Evolutionary conservation across 37 sponge, comb jelly and placozoan species (phyloP), one percentile per base, ranked within the genome.

Genomic region (Bolinopsis microptera): DNA sequence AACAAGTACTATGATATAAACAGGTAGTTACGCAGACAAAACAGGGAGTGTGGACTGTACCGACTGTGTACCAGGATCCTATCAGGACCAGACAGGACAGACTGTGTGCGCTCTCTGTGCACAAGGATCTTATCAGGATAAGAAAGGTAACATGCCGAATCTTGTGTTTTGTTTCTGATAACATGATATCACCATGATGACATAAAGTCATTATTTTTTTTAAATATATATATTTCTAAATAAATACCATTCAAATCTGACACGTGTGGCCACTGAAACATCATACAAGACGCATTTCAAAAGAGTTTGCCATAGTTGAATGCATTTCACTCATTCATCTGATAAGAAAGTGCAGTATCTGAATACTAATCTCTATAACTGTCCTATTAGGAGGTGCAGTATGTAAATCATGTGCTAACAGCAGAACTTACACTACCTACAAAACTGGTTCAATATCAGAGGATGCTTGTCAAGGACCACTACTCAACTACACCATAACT

Each of bases 361-460:
- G 13, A 18, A 48, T 48, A 18, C 13, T 48, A 48, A 13, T 5
- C 13, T 13, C 61, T 18, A 18, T 13, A 48, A 48, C 61, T 48
- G 61, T 48, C n/a, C n/a, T 48, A 18, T 48, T 48, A 48, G 61
- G 61, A 48, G 61, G 61, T 48, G n/a, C n/a, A n/a, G n/a, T n/a
- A n/a, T 72, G 75, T 72, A 28, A 72, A n/a, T 23, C 18, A n/a
- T 72, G 75, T 28, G 31, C 75, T n/a, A 72, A 72, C 75, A 72
- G 31, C 18, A 8, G 75, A n/a, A 72, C 75, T n/a, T 72, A 72
- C 75, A 72, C 75, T 3, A 72, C 75, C 26, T 30, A n/a, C 31
- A 72, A 5, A 21, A 30, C 75, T 5, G 75, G 75, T 23, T 72
- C 31, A 23, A 28, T 8, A n/a, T 28, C 31, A n/a, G n/a, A 8